Evolutionary conservation across 2,797 vertebrate genomes (phyloP), one percentile per base, ranked within the genome.

Genomic region (Aulostomus chinensis): DNA sequence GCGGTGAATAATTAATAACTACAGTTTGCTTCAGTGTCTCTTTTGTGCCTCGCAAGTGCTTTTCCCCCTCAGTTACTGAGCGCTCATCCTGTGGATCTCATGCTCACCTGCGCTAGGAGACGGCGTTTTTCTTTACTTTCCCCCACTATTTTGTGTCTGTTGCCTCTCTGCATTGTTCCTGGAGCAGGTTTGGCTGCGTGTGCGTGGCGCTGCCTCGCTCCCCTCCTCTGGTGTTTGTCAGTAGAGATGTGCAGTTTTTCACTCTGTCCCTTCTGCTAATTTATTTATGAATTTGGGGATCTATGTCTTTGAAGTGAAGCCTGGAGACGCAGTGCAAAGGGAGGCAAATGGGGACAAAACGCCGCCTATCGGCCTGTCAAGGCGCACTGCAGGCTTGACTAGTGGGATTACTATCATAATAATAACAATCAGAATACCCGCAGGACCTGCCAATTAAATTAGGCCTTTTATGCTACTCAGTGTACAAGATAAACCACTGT

Each of bases 201-300:
- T 20, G 36, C 12, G 42, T 28, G 32, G 14, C 12, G 4, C 43
- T 18, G 38, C 7, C 35, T 26, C n/a, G 21, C 39, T 11, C 25
- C 22, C 25, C 55, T 8, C 35, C 10, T n/a, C n/a, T 22, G 35
- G 20, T 47, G 33, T 58, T 73, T 50, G 51, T n/a, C 29, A 30
- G 20, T 52, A 37, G 58, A 48, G 33, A 57, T 48, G 34, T 38
- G 63, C 60, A 28, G 21, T 36, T 46, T 36, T 17, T 9, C 1
- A 1, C 14, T 41, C 47, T 58, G 51, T 61, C 43, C 36, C 34
- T 40, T 12, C 51, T 68, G 38, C 35, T 72, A 50, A 84, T 80
- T 85, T 81, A 87, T 89, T 86, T 26, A 88, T 87, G 75, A 72
- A 68, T 73, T 63, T 57, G 31, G 59, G 68, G 70, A 80, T 61